Evolutionary conservation across 2,797 vertebrate genomes (phyloP).

Genomic region (Potorous gilbertii): DNA sequence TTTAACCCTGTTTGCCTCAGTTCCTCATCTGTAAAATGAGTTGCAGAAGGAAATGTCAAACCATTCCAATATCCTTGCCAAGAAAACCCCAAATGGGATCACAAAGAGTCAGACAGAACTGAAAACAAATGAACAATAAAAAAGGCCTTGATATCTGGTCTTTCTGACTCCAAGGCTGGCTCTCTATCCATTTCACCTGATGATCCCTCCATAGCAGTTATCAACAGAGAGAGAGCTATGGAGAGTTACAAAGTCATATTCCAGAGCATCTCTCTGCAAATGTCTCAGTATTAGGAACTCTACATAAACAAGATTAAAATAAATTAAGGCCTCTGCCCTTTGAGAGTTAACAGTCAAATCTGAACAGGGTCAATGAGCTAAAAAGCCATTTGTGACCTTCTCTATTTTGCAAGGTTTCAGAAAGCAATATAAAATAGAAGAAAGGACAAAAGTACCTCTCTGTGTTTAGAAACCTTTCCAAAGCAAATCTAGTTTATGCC

Average conservation of each 20-base stretch:
- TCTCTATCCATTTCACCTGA: not conserved
- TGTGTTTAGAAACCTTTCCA: constrained; percentile 9
- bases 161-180: not conserved
- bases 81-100: not conserved
- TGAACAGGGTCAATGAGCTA: not conserved
- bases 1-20: not conserved
- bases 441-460: not conserved
- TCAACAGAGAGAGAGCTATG: not conserved
- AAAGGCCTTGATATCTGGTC: not conserved
- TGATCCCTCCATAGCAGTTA: not conserved
- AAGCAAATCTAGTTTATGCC: constrained; percentile 21
- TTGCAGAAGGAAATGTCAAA: not conserved
- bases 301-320: constrained; percentile 21
- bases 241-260: not conserved
- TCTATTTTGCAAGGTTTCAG: not conserved
- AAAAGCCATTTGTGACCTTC: not conserved
- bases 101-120: not conserved
- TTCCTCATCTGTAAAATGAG: not conserved
- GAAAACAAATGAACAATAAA: not conserved
- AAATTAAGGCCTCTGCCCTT: not conserved
- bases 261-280: not conserved
- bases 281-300: not conserved
- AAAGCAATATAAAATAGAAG: constrained; percentile 33
- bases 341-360: constrained; percentile 13
- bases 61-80: not conserved